Conservation (phyloP, 2,113 vertebrate species). For the Seriola rivoliana region DNA sequence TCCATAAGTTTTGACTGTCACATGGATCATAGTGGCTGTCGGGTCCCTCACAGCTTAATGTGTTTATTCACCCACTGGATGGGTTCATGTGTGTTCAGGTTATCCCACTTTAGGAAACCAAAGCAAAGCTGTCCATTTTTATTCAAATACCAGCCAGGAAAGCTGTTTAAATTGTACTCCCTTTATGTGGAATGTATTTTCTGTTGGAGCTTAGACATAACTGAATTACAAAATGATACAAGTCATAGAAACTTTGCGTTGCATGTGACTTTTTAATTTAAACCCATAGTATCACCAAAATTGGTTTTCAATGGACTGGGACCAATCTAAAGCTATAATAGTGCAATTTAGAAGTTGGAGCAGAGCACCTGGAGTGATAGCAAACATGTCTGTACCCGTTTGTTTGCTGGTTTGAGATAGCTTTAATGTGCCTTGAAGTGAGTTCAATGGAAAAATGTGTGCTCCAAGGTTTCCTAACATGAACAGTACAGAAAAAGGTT, state of each 20-base stretch:
- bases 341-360: conserved; percentile 45
- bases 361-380: conserved; percentile 29
- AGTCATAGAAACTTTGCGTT: conserved; percentile 14
- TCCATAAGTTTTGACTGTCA: conserved; percentile 43
- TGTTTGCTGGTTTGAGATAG: conserved; percentile 45
- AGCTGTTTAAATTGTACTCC: conserved; percentile 47
- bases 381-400: conserved; percentile 15
- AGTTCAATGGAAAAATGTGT: conserved; percentile 25
- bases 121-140: conserved; percentile 61
- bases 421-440: conserved; percentile 77
- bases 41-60: conserved; percentile 30
- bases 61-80: conserved; percentile 75
- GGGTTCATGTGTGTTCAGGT: conserved; percentile 66
- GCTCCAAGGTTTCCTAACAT: conserved; percentile 31
- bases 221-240: conserved; percentile 42
- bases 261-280: conserved; percentile 35
- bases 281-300: conserved; percentile 4
- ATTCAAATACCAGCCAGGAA: conserved; percentile 29
- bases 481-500: conserved; percentile 15
- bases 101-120: conserved; percentile 66
- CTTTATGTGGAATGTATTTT: conserved; percentile 63
- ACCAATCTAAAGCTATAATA: conserved; percentile 53
- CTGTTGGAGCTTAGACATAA: conserved; percentile 48
- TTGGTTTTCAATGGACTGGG: conserved; percentile 54
- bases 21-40: conserved; percentile 20